These are phyloP conservation scores for Pemphigus obesinymphae DNA, from an alignment of 1,140 invertebrate genomes.

Conservation along the genomic window DNA sequence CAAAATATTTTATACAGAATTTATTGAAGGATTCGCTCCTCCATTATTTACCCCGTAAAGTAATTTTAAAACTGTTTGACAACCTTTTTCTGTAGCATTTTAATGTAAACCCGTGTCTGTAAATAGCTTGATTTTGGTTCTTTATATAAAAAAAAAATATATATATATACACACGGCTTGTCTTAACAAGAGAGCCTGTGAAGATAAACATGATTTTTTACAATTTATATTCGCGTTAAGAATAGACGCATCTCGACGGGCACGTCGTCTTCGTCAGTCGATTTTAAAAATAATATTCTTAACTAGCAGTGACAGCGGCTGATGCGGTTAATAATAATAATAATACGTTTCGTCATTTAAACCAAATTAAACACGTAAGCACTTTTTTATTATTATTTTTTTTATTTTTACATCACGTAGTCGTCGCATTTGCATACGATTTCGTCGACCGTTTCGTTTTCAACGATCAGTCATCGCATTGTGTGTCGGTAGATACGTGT, in stretches of 20 bases:
- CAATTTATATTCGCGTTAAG: not conserved
- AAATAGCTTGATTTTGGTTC: no score
- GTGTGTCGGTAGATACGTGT: no score
- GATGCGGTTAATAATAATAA: not conserved
- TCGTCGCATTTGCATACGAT: not conserved
- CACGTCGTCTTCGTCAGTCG: not conserved
- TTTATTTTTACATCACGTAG: not conserved
- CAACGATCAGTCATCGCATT: not conserved
- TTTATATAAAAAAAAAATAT: no score
- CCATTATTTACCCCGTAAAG: no score
- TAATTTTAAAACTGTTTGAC: no score
- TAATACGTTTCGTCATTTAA: not conserved
- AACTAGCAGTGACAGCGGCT: not conserved
- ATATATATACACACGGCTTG: no score
- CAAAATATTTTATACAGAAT: no score
- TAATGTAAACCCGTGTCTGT: no score
- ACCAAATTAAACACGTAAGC: not conserved
- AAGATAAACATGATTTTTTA: not conserved
- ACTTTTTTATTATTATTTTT: not conserved
- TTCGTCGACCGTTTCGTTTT: not conserved
- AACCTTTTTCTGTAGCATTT: no score
- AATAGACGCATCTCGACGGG: not conserved
- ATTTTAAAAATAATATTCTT: constrained; percentile 15
- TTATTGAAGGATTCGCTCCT: no score
- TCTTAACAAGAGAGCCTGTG: no score